Conservation (phyloP, 1,140 invertebrate species). For the Orchestia grillus region DNA sequence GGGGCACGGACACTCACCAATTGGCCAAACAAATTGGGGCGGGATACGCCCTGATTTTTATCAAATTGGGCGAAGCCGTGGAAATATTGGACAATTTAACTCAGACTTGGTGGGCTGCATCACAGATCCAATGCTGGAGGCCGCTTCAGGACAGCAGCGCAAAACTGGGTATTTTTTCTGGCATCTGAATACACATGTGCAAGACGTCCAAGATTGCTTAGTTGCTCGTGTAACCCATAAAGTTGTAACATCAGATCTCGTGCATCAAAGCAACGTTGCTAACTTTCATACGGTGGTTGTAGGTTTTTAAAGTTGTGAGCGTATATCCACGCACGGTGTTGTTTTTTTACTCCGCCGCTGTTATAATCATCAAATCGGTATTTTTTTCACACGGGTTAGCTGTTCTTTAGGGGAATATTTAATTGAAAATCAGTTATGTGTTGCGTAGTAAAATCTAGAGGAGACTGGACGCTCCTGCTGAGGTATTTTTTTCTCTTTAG, state of each 20-base stretch:
- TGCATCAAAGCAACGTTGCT: neutral
- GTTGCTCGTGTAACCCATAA: too few species aligned
- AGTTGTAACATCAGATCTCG: too few species aligned
- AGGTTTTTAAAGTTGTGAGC: too few species aligned
- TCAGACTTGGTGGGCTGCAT: neutral
- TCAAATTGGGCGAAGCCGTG: conserved; percentile 6
- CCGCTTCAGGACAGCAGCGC: neutral
- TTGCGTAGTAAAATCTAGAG: neutral
- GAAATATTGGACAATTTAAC: neutral
- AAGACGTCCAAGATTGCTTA: neutral
- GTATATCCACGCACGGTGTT: too few species aligned
- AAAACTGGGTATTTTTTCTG: neutral
- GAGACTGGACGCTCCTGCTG: neutral
- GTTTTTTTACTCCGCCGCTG: too few species aligned
- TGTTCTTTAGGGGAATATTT: too few species aligned
- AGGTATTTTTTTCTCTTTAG: neutral
- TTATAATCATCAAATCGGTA: too few species aligned
- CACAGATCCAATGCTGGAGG: neutral
- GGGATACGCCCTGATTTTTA: conserved; percentile 20
- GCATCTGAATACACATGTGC: neutral
- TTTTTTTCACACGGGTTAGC: too few species aligned
- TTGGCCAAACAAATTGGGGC: neutral
- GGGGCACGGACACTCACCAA: conserved; percentile 2
- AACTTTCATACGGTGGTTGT: too few species aligned
- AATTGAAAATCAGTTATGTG: too few species aligned